Evolutionary conservation across 1,140 invertebrate genomes (phyloP).

Genomic region (Psilanteris sp.): DNA sequence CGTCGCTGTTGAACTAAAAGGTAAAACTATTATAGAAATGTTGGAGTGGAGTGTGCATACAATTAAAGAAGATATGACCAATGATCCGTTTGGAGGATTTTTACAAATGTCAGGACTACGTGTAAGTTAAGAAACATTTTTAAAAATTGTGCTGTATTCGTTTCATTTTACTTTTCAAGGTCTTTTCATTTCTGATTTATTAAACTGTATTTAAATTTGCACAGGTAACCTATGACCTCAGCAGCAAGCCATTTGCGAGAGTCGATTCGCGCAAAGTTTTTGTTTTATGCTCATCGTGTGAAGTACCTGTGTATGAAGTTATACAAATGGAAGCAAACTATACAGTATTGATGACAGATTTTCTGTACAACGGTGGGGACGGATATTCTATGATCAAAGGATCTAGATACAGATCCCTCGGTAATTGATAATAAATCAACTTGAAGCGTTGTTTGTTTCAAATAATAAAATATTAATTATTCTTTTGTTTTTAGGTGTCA

Average conservation of each 20-base stretch:
- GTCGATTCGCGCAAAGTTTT: constrained; percentile 76
- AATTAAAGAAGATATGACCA: constrained; percentile 72
- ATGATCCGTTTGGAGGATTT: constrained; percentile 80
- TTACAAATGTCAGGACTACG: constrained; percentile 81
- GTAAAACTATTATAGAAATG: constrained; percentile 73
- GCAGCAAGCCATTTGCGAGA: constrained; percentile 76
- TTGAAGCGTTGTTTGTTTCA: background rate
- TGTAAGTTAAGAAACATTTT: constrained; percentile 62
- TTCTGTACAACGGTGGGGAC: constrained; percentile 78
- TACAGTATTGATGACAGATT: constrained; percentile 78
- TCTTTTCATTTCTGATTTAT: background rate
- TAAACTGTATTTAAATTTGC: background rate
- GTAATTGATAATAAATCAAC: constrained; percentile 21
- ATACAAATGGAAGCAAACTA: constrained; percentile 76
- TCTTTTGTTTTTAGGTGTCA: constrained; percentile 13
- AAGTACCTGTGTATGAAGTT: constrained; percentile 76
- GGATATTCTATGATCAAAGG: constrained; percentile 58
- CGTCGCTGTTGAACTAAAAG: constrained; percentile 77
- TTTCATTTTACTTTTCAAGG: background rate
- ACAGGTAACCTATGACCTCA: constrained; percentile 81
- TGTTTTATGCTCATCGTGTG: constrained; percentile 80
- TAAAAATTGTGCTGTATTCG: background rate
- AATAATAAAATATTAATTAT: background rate
- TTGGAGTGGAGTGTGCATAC: constrained; percentile 81
- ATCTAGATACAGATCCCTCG: constrained; percentile 34